phyloP scores from a whole-genome alignment of 2,797 vertebrate species.

The Hoplostethus atlanticus region DNA sequence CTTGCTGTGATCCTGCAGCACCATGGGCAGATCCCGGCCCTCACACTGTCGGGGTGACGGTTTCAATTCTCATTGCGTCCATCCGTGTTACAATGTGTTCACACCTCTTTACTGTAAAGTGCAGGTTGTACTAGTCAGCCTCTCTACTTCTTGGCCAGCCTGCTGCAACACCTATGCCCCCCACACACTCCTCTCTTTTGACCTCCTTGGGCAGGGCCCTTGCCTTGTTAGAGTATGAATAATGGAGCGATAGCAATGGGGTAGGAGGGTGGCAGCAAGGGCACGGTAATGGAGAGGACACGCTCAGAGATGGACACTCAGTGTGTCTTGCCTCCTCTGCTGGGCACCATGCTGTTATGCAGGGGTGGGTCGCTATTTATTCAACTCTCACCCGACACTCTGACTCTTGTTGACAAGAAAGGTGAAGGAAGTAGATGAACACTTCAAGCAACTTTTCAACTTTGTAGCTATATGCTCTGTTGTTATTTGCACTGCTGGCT shows the following conservation, averaged over 20 bases:
- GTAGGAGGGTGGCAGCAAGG: constrained; percentile 59
- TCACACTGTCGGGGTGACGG: constrained; percentile 8
- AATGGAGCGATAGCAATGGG: constrained; percentile 59
- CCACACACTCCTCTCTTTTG: constrained; percentile 36
- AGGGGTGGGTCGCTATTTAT: constrained; percentile 43
- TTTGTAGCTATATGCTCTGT: constrained; percentile 6
- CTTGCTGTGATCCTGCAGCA: constrained; percentile 33
- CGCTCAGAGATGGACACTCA: constrained; percentile 36
- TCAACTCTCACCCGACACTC: constrained; percentile 17
- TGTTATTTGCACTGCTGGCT: constrained; percentile 1
- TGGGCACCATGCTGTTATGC: constrained; percentile 41
- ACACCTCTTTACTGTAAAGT: not conserved
- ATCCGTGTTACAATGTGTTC: constrained; percentile 30
- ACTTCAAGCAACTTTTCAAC: constrained; percentile 19
- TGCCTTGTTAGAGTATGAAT: constrained; percentile 62
- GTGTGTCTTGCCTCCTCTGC: constrained; percentile 34
- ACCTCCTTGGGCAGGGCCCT: constrained; percentile 49
- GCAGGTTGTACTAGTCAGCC: too few relatives aligned
- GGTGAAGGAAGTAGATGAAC: constrained; percentile 41
- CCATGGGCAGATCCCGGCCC: constrained; percentile 16
- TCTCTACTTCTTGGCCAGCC: too few relatives aligned
- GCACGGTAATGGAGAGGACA: constrained; percentile 60
- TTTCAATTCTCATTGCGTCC: constrained; percentile 42
- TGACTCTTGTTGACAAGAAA: constrained; percentile 42
- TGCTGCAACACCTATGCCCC: constrained; percentile 11